phyloP scores from a whole-genome alignment of 2,113 vertebrate species.

The Pleuronectes platessa region DNA sequence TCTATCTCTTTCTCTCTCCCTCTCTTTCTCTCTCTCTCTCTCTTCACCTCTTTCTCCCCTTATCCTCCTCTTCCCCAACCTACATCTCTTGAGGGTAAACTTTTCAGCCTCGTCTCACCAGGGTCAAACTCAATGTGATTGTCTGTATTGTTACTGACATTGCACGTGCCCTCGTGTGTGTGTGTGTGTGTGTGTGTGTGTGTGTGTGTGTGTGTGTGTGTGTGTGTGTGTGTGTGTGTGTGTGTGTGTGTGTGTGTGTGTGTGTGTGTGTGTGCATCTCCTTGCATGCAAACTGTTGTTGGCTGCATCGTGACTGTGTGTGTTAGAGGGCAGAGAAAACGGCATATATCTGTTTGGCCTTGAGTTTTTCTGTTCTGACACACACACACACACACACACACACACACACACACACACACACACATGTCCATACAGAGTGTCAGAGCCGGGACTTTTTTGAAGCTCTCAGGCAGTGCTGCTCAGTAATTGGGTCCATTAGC shows the following conservation, averaged over 20 bases:
- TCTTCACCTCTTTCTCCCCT: neutral
- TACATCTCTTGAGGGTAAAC: conserved; percentile 31
- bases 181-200: neutral
- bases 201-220: conserved; percentile 5
- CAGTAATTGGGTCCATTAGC: conserved; percentile 75
- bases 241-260: conserved; percentile 21
- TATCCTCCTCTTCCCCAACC: neutral
- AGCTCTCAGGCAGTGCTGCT: conserved; percentile 49
- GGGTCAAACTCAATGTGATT: conserved; percentile 43
- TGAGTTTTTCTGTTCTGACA: conserved; percentile 30
- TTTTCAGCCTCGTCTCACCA: conserved; percentile 25
- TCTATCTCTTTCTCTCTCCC: neutral
- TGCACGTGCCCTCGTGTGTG: conserved; percentile 3
- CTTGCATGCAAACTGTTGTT: neutral
- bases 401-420: neutral
- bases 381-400: conserved; percentile 7
- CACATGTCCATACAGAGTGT: conserved; percentile 24
- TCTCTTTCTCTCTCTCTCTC: neutral
- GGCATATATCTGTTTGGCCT: conserved; percentile 40
- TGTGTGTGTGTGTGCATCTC: neutral
- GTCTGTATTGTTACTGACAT: conserved; percentile 11
- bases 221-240: neutral
- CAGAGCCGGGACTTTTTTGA: conserved; percentile 39
- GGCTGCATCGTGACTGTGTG: conserved; percentile 9
- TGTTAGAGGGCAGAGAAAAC: conserved; percentile 21